Conservation (phyloP, 2,797 vertebrate genomes). For the Arctocebus calabarensis region DNA sequence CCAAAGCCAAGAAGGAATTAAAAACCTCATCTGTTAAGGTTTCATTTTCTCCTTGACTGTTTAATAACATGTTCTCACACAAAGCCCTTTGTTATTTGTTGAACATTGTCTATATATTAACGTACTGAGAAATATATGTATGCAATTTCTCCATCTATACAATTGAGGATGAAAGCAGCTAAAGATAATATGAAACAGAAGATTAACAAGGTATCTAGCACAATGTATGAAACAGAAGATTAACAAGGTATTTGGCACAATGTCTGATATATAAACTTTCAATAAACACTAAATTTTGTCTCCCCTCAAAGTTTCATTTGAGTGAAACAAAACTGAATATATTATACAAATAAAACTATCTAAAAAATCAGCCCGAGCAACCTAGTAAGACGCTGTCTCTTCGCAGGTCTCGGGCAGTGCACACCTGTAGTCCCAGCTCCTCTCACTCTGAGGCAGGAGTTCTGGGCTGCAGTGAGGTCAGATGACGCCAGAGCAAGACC, state of each 20-base stretch:
- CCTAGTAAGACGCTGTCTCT: not conserved
- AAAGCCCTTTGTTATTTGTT: slow-evolving; percentile 19
- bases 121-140: not conserved
- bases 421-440: not conserved
- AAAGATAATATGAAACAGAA: not conserved
- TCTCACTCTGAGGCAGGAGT: not conserved
- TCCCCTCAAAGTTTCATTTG: not conserved
- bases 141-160: not conserved
- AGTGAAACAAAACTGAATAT: slow-evolving; percentile 26
- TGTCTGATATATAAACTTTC: not conserved
- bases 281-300: not conserved
- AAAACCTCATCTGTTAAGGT: not conserved
- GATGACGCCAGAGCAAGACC: not conserved
- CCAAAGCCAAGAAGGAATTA: slow-evolving; percentile 9
- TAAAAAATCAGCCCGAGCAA: not conserved
- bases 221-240: not conserved
- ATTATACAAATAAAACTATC: slow-evolving; percentile 11
- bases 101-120: slow-evolving; percentile 9
- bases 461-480: not conserved
- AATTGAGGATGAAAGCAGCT: not conserved
- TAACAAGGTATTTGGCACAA: not conserved
- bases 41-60: not conserved
- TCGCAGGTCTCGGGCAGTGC: not conserved
- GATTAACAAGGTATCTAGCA: not conserved
- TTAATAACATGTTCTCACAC: not conserved